Conservation (phyloP, 2,113 vertebrate species). For the Setophaga petechia region DNA sequence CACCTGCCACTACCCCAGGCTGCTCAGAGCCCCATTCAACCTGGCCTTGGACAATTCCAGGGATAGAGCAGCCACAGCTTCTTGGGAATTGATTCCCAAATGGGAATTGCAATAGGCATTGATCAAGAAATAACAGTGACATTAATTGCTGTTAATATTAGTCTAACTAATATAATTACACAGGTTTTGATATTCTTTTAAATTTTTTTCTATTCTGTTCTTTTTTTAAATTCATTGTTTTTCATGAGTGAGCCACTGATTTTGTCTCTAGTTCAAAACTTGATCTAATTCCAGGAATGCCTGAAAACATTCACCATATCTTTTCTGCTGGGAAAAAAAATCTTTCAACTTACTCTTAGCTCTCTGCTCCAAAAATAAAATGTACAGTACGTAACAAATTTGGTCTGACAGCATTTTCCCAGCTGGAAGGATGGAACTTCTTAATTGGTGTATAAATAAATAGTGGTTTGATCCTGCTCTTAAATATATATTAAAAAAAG, state of each 20-base stretch:
- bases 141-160: background rate
- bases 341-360: conserved; percentile 11
- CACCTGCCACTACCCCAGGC: background rate
- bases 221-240: background rate
- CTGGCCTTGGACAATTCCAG: background rate
- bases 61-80: background rate
- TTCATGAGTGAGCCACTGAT: background rate
- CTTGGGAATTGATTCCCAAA: background rate
- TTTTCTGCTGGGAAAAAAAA: conserved; percentile 53
- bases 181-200: background rate
- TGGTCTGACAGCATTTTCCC: conserved; percentile 53
- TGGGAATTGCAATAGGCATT: background rate
- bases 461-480: background rate
- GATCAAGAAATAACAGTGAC: background rate
- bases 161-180: background rate
- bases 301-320: conserved; percentile 3
- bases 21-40: background rate
- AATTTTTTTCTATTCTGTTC: background rate
- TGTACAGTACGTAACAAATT: conserved; percentile 16
- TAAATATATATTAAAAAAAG: background rate
- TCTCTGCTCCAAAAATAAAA: conserved; percentile 58
- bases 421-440: conserved; percentile 33
- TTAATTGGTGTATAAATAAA: conserved; percentile 44
- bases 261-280: conserved; percentile 12
- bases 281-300: conserved; percentile 42